These are phyloP conservation scores for Lasioglossum pauxillum DNA, from an alignment of 2,888 invertebrate genomes.

Conservation along the genomic window DNA sequence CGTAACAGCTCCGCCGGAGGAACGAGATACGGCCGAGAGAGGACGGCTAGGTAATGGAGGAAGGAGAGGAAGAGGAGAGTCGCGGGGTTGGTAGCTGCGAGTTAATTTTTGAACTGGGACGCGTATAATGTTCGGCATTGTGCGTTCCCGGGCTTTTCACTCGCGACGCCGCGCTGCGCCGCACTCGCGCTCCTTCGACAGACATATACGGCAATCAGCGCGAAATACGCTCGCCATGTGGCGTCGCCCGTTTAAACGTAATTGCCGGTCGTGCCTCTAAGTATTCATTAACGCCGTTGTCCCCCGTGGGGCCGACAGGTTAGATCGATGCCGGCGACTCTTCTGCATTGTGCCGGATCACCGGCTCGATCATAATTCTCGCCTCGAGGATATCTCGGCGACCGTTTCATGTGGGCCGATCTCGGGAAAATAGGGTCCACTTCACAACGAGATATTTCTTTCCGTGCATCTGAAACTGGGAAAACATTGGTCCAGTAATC, in stretches of 20 bases:
- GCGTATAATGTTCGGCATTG: conserved; percentile 69
- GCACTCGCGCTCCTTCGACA: background rate
- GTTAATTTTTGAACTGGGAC: conserved; percentile 57
- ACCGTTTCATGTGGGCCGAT: conserved; percentile 7
- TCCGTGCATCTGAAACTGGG: background rate
- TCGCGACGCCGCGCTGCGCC: background rate
- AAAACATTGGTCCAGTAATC: background rate
- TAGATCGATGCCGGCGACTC: conserved; percentile 46
- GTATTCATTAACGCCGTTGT: conserved; percentile 72
- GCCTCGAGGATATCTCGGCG: conserved; percentile 31
- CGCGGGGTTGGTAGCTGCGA: conserved; percentile 45
- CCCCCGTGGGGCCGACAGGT: conserved; percentile 43
- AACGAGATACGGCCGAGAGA: conserved; percentile 29
- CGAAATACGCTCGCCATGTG: conserved; percentile 61
- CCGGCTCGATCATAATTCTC: conserved; percentile 48
- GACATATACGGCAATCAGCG: conserved; percentile 51
- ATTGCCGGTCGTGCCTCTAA: conserved; percentile 43
- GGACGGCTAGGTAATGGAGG: conserved; percentile 32
- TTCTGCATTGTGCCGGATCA: conserved; percentile 48
- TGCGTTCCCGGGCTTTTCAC: conserved; percentile 27
- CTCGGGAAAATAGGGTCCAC: conserved; percentile 10
- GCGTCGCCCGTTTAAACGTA: conserved; percentile 49
- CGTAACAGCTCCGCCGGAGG: conserved; percentile 14
- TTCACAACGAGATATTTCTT: background rate
- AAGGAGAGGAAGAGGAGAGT: conserved; percentile 41